Percentiles rank a stretch among this genome's conserved stretches.
Evolutionary conservation across 1,140 invertebrate genomes (phyloP).

Genomic region (Lepidurus apus): DNA sequence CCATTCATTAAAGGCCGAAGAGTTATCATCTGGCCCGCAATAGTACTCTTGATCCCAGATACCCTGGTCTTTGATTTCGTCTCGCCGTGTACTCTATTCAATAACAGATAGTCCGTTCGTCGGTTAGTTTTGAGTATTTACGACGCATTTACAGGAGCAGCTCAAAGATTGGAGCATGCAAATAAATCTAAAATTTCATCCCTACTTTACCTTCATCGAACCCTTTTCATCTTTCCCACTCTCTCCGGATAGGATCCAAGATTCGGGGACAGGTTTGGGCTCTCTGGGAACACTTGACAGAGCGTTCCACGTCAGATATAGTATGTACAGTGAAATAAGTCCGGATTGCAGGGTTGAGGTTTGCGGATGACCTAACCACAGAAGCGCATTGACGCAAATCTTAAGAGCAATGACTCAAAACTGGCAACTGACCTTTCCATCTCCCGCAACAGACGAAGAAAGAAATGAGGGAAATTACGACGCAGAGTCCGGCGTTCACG

Average conservation of each 20-base stretch:
- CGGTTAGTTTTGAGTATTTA: too few species aligned
- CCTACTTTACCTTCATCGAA: neutral
- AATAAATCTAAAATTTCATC: too few species aligned
- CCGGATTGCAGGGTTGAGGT: constrained; percentile 36
- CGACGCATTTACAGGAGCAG: too few species aligned
- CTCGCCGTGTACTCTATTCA: neutral
- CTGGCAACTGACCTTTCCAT: constrained; percentile 1
- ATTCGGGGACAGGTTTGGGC: constrained; percentile 29
- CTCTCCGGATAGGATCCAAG: neutral
- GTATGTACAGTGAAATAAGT: constrained; percentile 38
- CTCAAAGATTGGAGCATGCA: too few species aligned
- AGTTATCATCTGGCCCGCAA: constrained; percentile 34
- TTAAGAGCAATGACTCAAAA: neutral
- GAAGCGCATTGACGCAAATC: neutral
- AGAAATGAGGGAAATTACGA: constrained; percentile 41
- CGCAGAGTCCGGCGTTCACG: constrained; percentile 40
- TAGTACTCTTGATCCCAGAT: constrained; percentile 36
- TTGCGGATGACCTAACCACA: constrained; percentile 26
- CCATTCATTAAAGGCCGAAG: constrained; percentile 41
- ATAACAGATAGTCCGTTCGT: neutral
- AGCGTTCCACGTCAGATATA: constrained; percentile 39
- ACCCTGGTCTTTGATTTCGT: constrained; percentile 32
- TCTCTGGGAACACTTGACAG: constrained; percentile 37
- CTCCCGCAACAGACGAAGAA: constrained; percentile 38
- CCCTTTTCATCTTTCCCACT: neutral